Evolutionary conservation across 2,888 invertebrate species (phyloP), one percentile per base, ranked within the genome.

Genomic region (Boloria euphrosyne): DNA sequence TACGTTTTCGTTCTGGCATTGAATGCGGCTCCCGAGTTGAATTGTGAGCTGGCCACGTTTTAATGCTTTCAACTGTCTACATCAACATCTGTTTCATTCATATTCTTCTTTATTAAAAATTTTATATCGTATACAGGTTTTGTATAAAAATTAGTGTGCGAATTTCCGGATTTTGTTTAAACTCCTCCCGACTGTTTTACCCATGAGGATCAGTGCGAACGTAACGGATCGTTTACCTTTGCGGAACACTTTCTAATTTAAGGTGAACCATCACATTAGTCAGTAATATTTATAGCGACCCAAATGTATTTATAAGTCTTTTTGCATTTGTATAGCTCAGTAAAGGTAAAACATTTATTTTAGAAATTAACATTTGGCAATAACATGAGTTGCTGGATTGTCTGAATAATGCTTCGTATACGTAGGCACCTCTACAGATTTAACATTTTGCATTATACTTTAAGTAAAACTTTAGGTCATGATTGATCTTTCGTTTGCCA

Each of bases 1-100:
- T 90, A 89, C 84, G 84, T 90, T 89, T 83, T 82, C 75, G 75
- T 81, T 85, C 85, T 89, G 90, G 86, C 86, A 88, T 84, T 86
- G 85, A 80, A 82, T 83, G 83, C 82, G 80, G 82, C 79, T 87
- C 83, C 84, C 82, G 83, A 87, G 85, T 86, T 85, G 87, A 84
- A 85, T 84, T 82, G 78, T 66, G 80, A 76, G 80, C 83, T 83
- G 82, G 83, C 81, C 80, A 81, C 79, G 77, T 80, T 80, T 78
- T 80, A 58, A 75, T 80, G 78, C 74, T 73, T 74, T 76, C 73
- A 74, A 79, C 78, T 81, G 80, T 78, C 83, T 82, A 84, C 79
- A 82, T 82, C 78, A 80, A 81, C 83, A 67, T 73, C 63, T 73
- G 72, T 71, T 71, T 61, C 64, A 69, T 72, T 62, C 62, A 57